A percentile compares a stretch with the other conserved stretches of the same genome.
These are phyloP conservation scores for Acanthacorydalis orientalis DNA, from an alignment of 2,888 invertebrate genomes.

Conservation along the genomic window DNA sequence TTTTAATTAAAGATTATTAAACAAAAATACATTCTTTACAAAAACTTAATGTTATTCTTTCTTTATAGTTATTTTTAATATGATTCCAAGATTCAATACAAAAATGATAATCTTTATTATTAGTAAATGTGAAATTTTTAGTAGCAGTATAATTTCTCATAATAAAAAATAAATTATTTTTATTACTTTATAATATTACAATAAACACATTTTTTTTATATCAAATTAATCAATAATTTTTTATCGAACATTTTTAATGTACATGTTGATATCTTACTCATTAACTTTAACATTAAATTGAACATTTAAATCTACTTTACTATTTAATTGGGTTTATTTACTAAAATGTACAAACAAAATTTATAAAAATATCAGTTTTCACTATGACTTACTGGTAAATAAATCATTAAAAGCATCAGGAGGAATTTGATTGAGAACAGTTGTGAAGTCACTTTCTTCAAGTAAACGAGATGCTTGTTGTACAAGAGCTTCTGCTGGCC, in stretches of 20 bases:
- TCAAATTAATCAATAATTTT: too few species aligned
- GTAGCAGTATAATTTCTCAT: too few species aligned
- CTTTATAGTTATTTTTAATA: background rate
- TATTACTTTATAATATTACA: too few species aligned
- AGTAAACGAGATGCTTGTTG: slow-evolving; percentile 47
- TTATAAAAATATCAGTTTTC: background rate
- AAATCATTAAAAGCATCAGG: slow-evolving; percentile 72
- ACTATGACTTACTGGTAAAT: slow-evolving; percentile 42
- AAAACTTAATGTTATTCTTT: slow-evolving; percentile 9
- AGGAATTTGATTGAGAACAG: slow-evolving; percentile 60
- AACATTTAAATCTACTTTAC: too few species aligned
- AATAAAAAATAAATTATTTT: too few species aligned
- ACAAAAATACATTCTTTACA: slow-evolving; percentile 2
- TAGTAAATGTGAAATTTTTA: too few species aligned
- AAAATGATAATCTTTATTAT: too few species aligned
- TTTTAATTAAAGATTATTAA: background rate
- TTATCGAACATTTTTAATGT: too few species aligned
- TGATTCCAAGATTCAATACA: too few species aligned
- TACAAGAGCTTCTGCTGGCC: slow-evolving; percentile 32
- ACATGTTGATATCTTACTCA: too few species aligned
- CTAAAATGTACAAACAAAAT: background rate
- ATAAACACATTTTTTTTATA: too few species aligned
- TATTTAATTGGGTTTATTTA: background rate
- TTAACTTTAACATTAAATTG: background rate
- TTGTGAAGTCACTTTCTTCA: slow-evolving; percentile 59